Base-by-base conservation (phyloP, 2,797 vertebrate species). In the Poeciliopsis gracilis region DNA sequence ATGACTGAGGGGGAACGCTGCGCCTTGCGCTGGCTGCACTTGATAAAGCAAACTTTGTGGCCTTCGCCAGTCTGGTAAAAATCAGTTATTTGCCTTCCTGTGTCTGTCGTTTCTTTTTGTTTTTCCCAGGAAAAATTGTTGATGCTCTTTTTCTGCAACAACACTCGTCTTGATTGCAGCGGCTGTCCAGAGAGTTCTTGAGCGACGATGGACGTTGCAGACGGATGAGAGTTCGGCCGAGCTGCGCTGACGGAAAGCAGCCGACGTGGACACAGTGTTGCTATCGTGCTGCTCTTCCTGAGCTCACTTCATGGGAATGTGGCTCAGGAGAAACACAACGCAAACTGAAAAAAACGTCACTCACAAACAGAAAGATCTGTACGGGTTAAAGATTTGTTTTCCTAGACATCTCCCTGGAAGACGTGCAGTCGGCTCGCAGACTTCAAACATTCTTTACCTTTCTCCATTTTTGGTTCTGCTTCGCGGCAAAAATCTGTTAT, bases 41-140 rank as follows among this genome's bases (percentile, higher is more conserved):
- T 79, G 33, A 73, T 59, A 61, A 77, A 77, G 33, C 43, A 43
- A n/a, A 69, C 33, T 33, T 76, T 5, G 16, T 71, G 47, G 46
- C 47, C 33, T 59, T 49, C 69, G 38, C n/a, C 30, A 73, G 20
- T 33, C 69, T 67, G 23, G 33, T 41, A 45, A 43, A 55, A 78
- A 49, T 30, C 1, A 23, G 18, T 45, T 70, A 49, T 38, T 66
- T 7, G 30, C 51, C 51, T 61, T 73, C 53, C 16, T 72, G 49
- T 25, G 28, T 78, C 55, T 78, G 49, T 85, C 81, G 47, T 25
- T 53, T 53, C 2, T 53, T 53, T 51, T 53, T 53, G 3, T 53
- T 53, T 81, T 90, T 93, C 86, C 82, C 87, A 76, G 77, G 71
- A 84, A 90, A 90, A 90, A 75, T n/a, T n/a, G n/a, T n/a, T 74